Base-by-base conservation (phyloP, 2,113 vertebrate genomes). In the Pseudolaguvia tuberculata region DNA sequence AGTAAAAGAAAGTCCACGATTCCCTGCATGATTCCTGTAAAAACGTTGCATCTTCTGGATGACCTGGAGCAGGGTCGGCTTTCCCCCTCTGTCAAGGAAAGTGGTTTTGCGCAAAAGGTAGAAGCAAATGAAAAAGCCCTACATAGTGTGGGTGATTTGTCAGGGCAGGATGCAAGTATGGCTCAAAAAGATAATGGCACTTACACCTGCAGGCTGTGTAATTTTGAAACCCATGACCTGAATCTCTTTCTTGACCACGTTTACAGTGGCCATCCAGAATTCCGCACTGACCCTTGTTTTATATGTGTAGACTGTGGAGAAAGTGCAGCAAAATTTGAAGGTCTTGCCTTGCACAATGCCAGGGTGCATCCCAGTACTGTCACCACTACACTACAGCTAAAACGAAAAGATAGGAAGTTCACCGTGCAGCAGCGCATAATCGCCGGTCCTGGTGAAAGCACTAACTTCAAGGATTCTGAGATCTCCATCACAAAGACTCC, bases 21-120 rank as follows among this genome's bases (percentile, higher is more conserved):
- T 14, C 97, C 97, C 1, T 99, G 97, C 82, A 99, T 99, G 97
- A 99, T 99, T 87, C 96, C 97, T 0, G 88, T 94, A 57, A 98
- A 98, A 88, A 84, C 89, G 0, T 82, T 92, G 81, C 91, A 78
- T 39, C 74, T 88, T 4, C 81, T 89, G 77, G 94, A 92, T 73
- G 93, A 91, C 18, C 71, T 84, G 0, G 86, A 90, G 2, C 81
- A 72, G 39, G 92, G 91, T 0, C 85, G 84, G 47, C 80, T 86
- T 48, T 86, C 89, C 11, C 87, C 42, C 78, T 84, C 73, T 20
- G 80, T 50, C 67, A 80, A 0, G 88, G 90, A 79, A 73, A 59
- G 61, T 18, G 48, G 1, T 65, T 87, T 35, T 21, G 67, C 45
- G 18, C 70, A 77, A 29, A 79, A 76, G 72, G 79, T 84, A 53